These are phyloP conservation scores for Avahi laniger DNA, from an alignment of 2,797 vertebrate genomes.

Conservation along the genomic window DNA sequence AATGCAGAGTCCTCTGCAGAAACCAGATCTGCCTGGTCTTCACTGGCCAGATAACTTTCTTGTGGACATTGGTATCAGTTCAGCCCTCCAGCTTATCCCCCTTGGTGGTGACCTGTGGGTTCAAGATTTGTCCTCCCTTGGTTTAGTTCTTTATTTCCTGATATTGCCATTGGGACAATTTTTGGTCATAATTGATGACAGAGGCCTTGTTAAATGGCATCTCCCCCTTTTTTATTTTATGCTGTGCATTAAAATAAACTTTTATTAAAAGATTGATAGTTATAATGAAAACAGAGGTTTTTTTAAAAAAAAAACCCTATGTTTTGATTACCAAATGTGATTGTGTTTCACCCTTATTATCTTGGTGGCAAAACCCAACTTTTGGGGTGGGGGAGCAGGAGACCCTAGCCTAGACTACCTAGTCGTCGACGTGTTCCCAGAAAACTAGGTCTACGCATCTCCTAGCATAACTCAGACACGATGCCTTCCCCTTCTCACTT, in stretches of 20 bases:
- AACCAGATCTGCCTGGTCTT: neutral
- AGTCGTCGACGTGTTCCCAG: neutral
- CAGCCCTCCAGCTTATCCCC: neutral
- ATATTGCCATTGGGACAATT: neutral
- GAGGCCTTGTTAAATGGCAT: neutral
- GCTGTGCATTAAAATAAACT: neutral
- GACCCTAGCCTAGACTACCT: neutral
- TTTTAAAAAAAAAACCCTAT: neutral
- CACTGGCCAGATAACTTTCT: neutral
- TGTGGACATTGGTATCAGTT: neutral
- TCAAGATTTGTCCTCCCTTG: neutral
- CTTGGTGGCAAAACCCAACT: neutral
- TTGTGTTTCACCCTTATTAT: neutral
- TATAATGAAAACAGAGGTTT: neutral
- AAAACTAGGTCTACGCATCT: neutral
- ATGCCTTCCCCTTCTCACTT: neutral
- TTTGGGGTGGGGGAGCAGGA: too few relatives aligned
- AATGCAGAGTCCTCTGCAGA: rapidly evolving
- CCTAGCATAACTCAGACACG: neutral
- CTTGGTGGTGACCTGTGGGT: neutral
- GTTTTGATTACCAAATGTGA: neutral
- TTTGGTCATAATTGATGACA: neutral
- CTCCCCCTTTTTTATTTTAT: neutral
- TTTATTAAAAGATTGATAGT: slow-evolving; percentile 18
- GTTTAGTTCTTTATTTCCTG: neutral